phyloP scores from a whole-genome alignment of 2,113 vertebrate species.

The Colinus virginianus region DNA sequence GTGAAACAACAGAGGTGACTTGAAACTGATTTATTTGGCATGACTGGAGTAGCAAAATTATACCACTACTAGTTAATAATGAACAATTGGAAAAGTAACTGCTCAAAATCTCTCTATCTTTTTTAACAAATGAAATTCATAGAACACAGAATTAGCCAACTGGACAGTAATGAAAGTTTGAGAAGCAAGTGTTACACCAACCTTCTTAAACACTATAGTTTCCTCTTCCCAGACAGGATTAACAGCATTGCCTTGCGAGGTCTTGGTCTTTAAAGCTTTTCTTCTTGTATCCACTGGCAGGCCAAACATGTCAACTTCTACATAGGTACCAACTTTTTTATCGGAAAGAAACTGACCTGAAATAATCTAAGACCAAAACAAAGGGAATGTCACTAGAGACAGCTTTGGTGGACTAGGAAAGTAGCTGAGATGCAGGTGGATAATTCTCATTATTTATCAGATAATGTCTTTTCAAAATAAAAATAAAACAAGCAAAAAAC shows the following conservation, averaged over 20 bases:
- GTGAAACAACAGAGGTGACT: not conserved
- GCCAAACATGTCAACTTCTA: conserved; percentile 98
- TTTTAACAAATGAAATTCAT: not conserved
- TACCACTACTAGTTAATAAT: not conserved
- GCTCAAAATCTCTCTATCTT: not conserved
- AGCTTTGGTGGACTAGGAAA: not conserved
- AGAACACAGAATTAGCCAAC: not conserved
- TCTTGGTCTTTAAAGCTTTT: conserved; percentile 96
- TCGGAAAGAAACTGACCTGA: conserved; percentile 98
- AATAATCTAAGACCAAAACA: conserved; percentile 86
- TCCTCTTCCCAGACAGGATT: conserved; percentile 98
- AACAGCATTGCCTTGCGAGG: conserved; percentile 93
- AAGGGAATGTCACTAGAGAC: not conserved
- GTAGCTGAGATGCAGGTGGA: not conserved
- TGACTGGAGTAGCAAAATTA: not conserved
- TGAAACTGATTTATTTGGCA: not conserved
- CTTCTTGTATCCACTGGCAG: conserved; percentile 95
- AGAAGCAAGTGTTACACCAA: conserved; percentile 40
- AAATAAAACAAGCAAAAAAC: not conserved
- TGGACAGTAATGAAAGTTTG: not conserved
- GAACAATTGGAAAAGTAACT: not conserved
- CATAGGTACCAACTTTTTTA: conserved; percentile 95
- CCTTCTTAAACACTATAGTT: conserved; percentile 97
- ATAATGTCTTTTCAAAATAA: not conserved
- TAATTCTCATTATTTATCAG: not conserved